Percentiles rank a stretch among this genome's conserved stretches.
phyloP scores from a whole-genome alignment of 2,888 invertebrate genomes.

The Campoplex nolae region DNA sequence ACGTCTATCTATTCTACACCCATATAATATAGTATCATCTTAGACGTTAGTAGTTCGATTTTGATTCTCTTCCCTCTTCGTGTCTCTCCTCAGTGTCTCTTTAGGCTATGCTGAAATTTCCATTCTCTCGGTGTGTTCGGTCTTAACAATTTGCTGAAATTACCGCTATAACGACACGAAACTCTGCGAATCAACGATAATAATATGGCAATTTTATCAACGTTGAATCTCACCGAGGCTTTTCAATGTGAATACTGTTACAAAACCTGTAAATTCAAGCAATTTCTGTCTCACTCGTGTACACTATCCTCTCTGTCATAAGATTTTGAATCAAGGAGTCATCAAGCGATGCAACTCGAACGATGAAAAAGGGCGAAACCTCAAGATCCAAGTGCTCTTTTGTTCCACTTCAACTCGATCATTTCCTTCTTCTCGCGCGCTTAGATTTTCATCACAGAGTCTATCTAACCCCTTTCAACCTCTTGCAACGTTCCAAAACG shows the following conservation, averaged over 20 bases:
- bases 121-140: slow-evolving; percentile 44
- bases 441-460: neutral
- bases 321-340: neutral
- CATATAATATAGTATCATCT: slow-evolving; percentile 24
- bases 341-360: slow-evolving; percentile 13
- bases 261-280: neutral
- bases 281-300: slow-evolving; percentile 8
- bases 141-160: slow-evolving; percentile 74
- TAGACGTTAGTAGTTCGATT: slow-evolving; percentile 46
- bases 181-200: slow-evolving; percentile 74
- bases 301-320: neutral
- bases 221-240: slow-evolving; percentile 72
- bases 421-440: neutral
- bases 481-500: neutral
- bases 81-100: neutral
- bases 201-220: slow-evolving; percentile 77
- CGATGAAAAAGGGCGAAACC: neutral
- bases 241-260: slow-evolving; percentile 50
- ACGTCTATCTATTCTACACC: slow-evolving; percentile 53
- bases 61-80: slow-evolving; percentile 17
- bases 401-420: neutral
- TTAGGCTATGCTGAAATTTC: slow-evolving; percentile 14
- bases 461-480: neutral
- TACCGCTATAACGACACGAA: slow-evolving; percentile 70
- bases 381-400: slow-evolving; percentile 29